Evolutionary conservation across 2,888 invertebrate species (phyloP), one percentile per base, ranked within the genome.

Genomic region (Oscheius sp.): DNA sequence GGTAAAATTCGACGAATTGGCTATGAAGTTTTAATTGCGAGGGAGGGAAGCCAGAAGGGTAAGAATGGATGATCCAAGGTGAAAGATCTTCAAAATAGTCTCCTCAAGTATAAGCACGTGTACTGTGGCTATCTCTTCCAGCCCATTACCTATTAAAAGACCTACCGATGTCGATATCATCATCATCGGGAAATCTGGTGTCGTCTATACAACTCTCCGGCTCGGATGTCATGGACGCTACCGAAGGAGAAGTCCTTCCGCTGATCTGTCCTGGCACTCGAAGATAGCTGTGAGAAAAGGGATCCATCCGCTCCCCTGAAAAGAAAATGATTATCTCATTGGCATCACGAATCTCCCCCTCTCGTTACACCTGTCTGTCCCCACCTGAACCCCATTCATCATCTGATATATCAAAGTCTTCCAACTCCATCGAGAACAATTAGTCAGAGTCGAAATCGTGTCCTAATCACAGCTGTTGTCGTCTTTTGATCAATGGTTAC

Each of bases 171-270:
- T 68, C 75, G 47, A 73, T 74, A n/a, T 80, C 80, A 22, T 70
- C 77, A 51, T 75, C 73, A 32, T 73, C 71, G 38, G 72, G 63
- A 38, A 66, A 72, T 0, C 72, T 71, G 0, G 71, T 73, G 69
- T 78, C 80, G 41, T 81, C 82, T 22, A 81, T 73, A 63, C 82
- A 82, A 14, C 77, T 78, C 51, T 81, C 82, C 9, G 81, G 81
- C 51, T 82, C 82, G 2, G 76, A 76, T 47, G 72, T 78, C 75
- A 81, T 79, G n/a, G 76, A 76, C 20, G 74, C 76, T 24, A 82
- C 80, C 6, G 78, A 78, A 6, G 81, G 81, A 24, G 76, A 75
- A n/a, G 76, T 74, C n/a, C 77, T 65, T 38, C 64, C 75, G 17
- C 32, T 30, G 45, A 69, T 64, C 17, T 36, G 33, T 1, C 67